phyloP scores from a whole-genome alignment of 2,113 vertebrate species.

The Acinonyx jubatus region DNA sequence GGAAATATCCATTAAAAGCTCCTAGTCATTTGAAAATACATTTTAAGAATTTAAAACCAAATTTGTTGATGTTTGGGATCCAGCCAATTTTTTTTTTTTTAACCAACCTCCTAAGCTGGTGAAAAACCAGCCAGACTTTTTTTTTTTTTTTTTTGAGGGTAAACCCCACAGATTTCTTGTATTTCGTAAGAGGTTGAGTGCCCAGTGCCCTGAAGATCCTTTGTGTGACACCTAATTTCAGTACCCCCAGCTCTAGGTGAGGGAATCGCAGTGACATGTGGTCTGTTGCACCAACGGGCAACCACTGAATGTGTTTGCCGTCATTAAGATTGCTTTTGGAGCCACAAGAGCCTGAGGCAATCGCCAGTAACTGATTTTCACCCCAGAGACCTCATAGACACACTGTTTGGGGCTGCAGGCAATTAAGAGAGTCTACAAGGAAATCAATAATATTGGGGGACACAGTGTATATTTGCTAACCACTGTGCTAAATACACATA shows the following conservation, averaged over 20 bases:
- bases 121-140: background rate
- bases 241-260: background rate
- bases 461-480: slow-evolving; percentile 9
- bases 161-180: background rate
- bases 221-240: background rate
- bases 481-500: background rate
- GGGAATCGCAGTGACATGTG: background rate
- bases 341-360: background rate
- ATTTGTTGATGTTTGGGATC: background rate
- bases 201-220: background rate
- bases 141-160: background rate
- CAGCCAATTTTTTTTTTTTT: background rate
- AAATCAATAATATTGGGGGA: slow-evolving; percentile 12
- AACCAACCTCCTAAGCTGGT: background rate
- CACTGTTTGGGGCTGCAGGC: background rate
- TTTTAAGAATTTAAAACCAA: background rate
- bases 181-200: background rate
- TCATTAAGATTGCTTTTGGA: slow-evolving; percentile 47
- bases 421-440: slow-evolving; percentile 46
- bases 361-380: slow-evolving; percentile 46
- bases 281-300: background rate
- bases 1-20: background rate
- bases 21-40: background rate
- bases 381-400: background rate
- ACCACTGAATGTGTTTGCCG: slow-evolving; percentile 23